A percentile compares a stretch with the other conserved stretches of the same genome.
phyloP scores from a whole-genome alignment of 1,140 invertebrate genomes.

The Cryptotermes secundus region DNA sequence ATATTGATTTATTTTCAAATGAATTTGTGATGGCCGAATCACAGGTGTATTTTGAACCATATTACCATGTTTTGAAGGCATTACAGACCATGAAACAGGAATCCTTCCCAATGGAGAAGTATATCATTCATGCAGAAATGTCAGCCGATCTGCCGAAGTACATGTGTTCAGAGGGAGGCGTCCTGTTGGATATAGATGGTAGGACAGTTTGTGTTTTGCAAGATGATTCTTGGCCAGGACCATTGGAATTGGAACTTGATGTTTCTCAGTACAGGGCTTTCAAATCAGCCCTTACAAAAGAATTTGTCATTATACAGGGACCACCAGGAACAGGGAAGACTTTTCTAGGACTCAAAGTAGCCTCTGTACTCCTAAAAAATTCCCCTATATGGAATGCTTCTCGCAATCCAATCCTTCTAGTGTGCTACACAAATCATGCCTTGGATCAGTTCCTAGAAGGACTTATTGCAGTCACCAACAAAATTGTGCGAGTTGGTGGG shows the following conservation, averaged over 20 bases:
- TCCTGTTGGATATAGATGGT: conserved; percentile 20
- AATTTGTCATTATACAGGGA: conserved; percentile 57
- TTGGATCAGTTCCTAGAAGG: conserved; percentile 63
- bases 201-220: conserved; percentile 33
- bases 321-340: conserved; percentile 60
- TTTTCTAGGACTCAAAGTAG: conserved; percentile 48
- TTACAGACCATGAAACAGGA: conserved; percentile 54
- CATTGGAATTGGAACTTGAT: conserved; percentile 40
- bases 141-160: conserved; percentile 37
- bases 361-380: conserved; percentile 42
- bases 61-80: conserved; percentile 61
- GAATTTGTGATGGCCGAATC: conserved; percentile 63
- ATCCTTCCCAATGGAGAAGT: conserved; percentile 49
- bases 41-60: conserved; percentile 68
- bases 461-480: conserved; percentile 43
- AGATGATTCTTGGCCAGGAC: conserved; percentile 40
- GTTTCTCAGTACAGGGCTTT: conserved; percentile 42
- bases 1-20: conserved; percentile 53
- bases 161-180: not conserved
- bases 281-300: conserved; percentile 41
- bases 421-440: conserved; percentile 63
- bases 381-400: conserved; percentile 35
- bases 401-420: conserved; percentile 53
- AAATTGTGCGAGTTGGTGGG: conserved; percentile 53
- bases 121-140: conserved; percentile 40